Conservation (phyloP, 2,797 vertebrate species). For the Gobio occitaniae region DNA sequence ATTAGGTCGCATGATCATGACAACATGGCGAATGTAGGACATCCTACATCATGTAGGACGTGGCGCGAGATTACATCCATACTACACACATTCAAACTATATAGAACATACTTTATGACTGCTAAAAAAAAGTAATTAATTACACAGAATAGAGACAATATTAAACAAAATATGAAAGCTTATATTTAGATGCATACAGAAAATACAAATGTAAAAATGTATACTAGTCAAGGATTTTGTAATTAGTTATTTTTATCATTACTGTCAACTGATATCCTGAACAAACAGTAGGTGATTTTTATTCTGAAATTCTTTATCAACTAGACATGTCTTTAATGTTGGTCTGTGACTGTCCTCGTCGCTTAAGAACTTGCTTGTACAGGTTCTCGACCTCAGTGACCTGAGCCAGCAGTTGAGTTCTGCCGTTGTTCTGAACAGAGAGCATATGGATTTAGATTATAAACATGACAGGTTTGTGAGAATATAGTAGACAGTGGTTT, state of each 20-base stretch:
- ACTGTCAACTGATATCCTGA: neutral
- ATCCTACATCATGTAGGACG: too few relatives aligned
- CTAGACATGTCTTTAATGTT: constrained; percentile 33
- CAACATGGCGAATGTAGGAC: too few relatives aligned
- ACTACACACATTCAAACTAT: too few relatives aligned
- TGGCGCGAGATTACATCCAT: too few relatives aligned
- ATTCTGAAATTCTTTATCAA: constrained; percentile 22
- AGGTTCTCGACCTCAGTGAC: constrained; percentile 68
- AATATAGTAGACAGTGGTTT: neutral
- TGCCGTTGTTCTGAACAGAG: constrained; percentile 62
- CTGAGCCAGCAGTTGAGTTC: constrained; percentile 67
- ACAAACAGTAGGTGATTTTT: neutral
- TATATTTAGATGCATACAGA: neutral
- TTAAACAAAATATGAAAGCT: neutral
- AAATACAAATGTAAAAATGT: neutral
- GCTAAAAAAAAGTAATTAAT: too few relatives aligned
- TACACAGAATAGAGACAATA: neutral
- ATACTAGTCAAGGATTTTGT: neutral
- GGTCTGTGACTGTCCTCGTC: constrained; percentile 35
- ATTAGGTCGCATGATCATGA: neutral
- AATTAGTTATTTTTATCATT: neutral
- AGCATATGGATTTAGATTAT: neutral
- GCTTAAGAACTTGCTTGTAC: constrained; percentile 68
- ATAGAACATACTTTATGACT: too few relatives aligned
- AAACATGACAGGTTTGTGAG: too few relatives aligned